Percentiles rank a stretch among this genome's conserved stretches.
These are phyloP conservation scores for Gnathonemus longibarbis DNA, from an alignment of 2,113 vertebrate species.

Conservation along the genomic window DNA sequence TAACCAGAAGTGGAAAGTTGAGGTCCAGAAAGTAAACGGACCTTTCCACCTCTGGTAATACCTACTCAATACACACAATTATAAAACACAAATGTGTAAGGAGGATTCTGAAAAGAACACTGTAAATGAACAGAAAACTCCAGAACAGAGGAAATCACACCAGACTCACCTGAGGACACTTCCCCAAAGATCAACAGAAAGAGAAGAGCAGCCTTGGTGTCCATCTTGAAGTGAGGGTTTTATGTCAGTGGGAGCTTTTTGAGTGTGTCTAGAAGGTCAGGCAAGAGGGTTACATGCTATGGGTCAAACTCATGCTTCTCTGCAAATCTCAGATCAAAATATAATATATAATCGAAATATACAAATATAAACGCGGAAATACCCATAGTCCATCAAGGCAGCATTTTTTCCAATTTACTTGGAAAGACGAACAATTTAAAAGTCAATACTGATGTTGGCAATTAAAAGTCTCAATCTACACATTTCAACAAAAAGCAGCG, in stretches of 20 bases:
- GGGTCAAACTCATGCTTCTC: not conserved
- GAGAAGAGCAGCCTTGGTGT: constrained; percentile 31
- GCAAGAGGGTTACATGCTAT: not conserved
- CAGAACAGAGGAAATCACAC: not conserved
- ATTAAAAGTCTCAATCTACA: not conserved
- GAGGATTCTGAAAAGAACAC: not conserved
- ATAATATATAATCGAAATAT: not conserved
- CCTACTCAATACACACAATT: not conserved
- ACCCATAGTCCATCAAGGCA: not conserved
- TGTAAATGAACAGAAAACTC: not conserved
- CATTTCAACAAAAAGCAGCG: not conserved
- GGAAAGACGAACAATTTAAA: not conserved
- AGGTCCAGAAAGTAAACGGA: too few species aligned
- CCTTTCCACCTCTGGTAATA: not conserved
- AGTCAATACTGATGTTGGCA: not conserved
- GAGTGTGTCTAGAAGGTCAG: constrained; percentile 27
- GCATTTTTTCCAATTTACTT: not conserved
- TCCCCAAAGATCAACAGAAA: constrained; percentile 41
- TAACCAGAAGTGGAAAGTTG: not conserved
- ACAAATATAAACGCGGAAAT: not conserved
- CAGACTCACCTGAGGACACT: constrained; percentile 46
- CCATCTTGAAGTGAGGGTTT: constrained; percentile 43
- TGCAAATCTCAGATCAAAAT: not conserved
- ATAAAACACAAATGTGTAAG: not conserved
- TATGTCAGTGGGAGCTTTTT: constrained; percentile 7